Conservation (phyloP, 2,797 vertebrate genomes). For the Galaxias olidus region DNA sequence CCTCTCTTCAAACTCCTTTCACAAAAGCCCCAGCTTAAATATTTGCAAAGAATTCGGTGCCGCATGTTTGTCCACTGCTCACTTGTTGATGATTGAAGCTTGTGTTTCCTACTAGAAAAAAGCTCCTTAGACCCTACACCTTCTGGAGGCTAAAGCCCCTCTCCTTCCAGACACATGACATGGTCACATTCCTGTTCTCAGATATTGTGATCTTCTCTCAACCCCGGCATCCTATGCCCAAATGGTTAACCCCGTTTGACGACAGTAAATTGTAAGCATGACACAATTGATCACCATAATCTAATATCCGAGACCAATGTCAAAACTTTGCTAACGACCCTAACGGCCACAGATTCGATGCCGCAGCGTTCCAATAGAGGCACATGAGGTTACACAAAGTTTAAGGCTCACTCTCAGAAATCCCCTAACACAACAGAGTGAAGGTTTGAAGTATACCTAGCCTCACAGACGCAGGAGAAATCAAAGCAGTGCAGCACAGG, state of each 20-base stretch:
- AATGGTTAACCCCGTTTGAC: neutral
- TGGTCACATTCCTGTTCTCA: slow-evolving; percentile 24
- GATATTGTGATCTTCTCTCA: slow-evolving; percentile 12
- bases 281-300: neutral
- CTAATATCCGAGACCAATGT: slow-evolving; percentile 14
- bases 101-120: slow-evolving; percentile 46
- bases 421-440: slow-evolving; percentile 21
- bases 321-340: slow-evolving; percentile 28
- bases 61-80: slow-evolving; percentile 60
- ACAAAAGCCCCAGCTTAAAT: slow-evolving; percentile 56
- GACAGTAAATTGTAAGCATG: neutral
- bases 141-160: no score
- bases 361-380: slow-evolving; percentile 13
- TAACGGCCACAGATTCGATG: neutral
- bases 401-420: slow-evolving; percentile 28
- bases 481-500: slow-evolving; percentile 44
- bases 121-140: neutral
- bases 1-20: slow-evolving; percentile 48
- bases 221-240: neutral
- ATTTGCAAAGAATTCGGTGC: slow-evolving; percentile 68
- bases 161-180: no score
- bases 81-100: slow-evolving; percentile 63
- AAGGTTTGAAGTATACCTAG: neutral
- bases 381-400: slow-evolving; percentile 38
- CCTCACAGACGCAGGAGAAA: slow-evolving; percentile 36